A percentile compares a stretch with the other conserved stretches of the same genome.
Evolutionary conservation across 1,140 invertebrate genomes (phyloP).

Genomic region (Teleogryllus occipitalis): DNA sequence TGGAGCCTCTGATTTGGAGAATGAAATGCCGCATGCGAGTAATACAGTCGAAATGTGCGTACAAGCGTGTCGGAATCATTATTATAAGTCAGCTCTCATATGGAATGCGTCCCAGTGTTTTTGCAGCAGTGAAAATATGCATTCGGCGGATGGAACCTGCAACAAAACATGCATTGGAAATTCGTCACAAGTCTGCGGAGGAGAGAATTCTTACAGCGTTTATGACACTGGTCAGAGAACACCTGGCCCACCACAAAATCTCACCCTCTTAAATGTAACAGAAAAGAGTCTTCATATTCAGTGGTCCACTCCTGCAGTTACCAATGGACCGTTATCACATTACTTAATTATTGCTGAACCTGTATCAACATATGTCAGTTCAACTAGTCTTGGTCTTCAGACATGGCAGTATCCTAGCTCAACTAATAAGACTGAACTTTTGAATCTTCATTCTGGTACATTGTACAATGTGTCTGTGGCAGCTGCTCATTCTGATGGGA

Average conservation of each 20-base stretch:
- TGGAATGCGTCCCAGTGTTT: constrained; percentile 25
- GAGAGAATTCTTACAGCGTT: constrained; percentile 26
- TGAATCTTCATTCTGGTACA: constrained; percentile 13
- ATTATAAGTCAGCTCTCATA: constrained; percentile 25
- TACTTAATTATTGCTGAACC: constrained; percentile 6
- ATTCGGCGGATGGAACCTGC: constrained; percentile 26
- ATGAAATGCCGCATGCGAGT: background rate
- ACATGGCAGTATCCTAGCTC: constrained; percentile 6
- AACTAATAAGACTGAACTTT: constrained; percentile 12
- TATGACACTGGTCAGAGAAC: constrained; percentile 29
- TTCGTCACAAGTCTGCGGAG: constrained; percentile 27
- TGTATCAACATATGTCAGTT: background rate
- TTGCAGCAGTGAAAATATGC: constrained; percentile 28
- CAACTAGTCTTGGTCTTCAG: background rate
- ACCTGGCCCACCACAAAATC: constrained; percentile 10
- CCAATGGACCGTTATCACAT: background rate
- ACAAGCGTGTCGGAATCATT: background rate
- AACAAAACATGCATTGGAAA: constrained; percentile 24
- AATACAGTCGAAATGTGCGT: background rate
- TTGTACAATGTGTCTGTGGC: constrained; percentile 17
- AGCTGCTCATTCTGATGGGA: background rate
- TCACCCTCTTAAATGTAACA: constrained; percentile 10
- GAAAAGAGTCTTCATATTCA: background rate
- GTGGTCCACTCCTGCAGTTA: constrained; percentile 3
- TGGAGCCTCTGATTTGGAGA: background rate